Base-by-base conservation (phyloP, 2,797 vertebrate species). In the Pampus argenteus region DNA sequence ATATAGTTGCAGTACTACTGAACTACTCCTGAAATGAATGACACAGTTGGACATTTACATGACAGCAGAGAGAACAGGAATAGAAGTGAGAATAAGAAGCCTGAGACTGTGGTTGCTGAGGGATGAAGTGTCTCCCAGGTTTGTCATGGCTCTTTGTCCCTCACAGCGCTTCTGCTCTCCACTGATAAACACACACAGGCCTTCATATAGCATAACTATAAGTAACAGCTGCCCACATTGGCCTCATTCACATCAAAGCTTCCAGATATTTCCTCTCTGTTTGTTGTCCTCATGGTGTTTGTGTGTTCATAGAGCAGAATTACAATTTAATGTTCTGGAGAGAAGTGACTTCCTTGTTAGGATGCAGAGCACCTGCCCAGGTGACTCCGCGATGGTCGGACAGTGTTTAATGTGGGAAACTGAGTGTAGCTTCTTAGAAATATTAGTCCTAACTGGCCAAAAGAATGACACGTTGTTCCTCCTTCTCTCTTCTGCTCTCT, bases 81-180 rank as follows among this genome's bases (percentile, higher is more conserved):
- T 13, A 3, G 9, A 55, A 28, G 51, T 1, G 31, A 47, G 59
- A 59, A n/a, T 2, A 52, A 44, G 14, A 36, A 47, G 42, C 3
- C n/a, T 3, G 45, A 22, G 48, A 42, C 62, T 67, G 18, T 58
- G 71, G 20, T 45, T 75, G 45, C 55, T 59, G 55, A 62, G 52
- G 28, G 38, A 64, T n/a, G 70, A 70, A 49, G 5, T 29, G 74
- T 78, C 81, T 88, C 68, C 26, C 25, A 76, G 83, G 83, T 89
- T 81, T 74, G 86, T 88, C 84, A 87, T 50, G 82, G 85, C 71
- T 76, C 38, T 25, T 63, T 78, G 29, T 76, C 36, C 86, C 89
- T 80, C 78, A 22, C 77, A 85, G 89, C 79, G 64, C 52, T 83
- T 78, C 91, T 92, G 91, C 83, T 84, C 42, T 52, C 31, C 23